Base-by-base conservation (phyloP, 2,797 vertebrate species). In the Oreochromis grahami region DNA sequence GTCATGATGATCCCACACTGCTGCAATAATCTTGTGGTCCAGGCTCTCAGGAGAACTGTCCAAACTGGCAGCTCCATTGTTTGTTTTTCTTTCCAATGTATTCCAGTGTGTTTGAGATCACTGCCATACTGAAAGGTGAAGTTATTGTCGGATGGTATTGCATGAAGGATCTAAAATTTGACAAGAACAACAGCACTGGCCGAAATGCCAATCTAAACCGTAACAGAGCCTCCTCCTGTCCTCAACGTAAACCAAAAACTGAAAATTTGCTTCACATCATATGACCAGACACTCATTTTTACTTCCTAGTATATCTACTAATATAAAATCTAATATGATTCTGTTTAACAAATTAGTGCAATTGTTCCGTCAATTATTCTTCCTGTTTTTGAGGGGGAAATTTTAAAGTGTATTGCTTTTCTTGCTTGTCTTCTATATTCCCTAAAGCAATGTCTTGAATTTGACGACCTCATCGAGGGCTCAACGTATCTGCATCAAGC, bases 401-500 rank as follows among this genome's bases (percentile, higher is more conserved):
- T 26, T 51, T 48, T 48, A 48, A 26, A 17, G 8, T 2, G 24
- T 29, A 56, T 15, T 58, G 21, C 0, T 4, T 26, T 4, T 68
- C 17, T 53, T 32, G 48, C 29, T 11, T 9, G 2, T 79, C 0
- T 74, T 77, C 8, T 84, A 3, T 83, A 6, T 63, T 77, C 2
- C 17, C 60, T 51, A 0, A 94, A 98, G 97, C 95, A 93, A 93
- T 80, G 84, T 11, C 56, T 91, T 19, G 34, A 50, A 2, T 81
- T 98, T 87, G 89, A 48, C 13, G 29, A 51, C 1, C 96, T 96
- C 88, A 92, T 97, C 60, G 78, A 93, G 17, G 94, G 89, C 13
- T 95, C 94, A 56, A n/a, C 32, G 1, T 26, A 84, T 81, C 92
- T 98, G 32, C 82, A 45, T 24, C 84, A 86, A 78, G 70, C 21